Conservation (phyloP, 2,113 vertebrate genomes). For the Ptilonorhynchus violaceus region DNA sequence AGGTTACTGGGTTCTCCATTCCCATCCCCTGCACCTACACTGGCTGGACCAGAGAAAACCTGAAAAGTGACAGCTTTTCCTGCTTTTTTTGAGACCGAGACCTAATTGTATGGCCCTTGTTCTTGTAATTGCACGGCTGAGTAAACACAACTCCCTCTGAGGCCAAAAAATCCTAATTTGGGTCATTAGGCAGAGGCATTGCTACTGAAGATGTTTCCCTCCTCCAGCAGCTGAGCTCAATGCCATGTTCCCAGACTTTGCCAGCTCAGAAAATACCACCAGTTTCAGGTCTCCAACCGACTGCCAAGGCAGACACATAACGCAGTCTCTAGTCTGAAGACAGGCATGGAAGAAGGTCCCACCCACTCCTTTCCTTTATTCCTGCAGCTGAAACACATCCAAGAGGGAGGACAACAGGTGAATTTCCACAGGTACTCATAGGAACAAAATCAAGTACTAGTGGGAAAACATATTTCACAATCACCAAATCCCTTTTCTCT, state of each 20-base stretch:
- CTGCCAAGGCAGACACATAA: neutral
- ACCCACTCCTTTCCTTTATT: neutral
- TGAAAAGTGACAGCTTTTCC: neutral
- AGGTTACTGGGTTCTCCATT: neutral
- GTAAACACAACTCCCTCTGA: neutral
- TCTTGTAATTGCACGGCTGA: neutral
- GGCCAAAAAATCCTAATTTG: neutral
- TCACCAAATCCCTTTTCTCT: neutral
- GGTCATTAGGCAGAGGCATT: neutral
- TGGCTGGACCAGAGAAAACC: neutral
- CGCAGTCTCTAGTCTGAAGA: neutral
- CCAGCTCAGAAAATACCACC: neutral
- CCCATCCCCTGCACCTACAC: neutral
- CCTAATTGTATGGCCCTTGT: neutral
- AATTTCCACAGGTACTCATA: neutral
- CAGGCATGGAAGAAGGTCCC: neutral
- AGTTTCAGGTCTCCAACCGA: neutral
- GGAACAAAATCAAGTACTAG: neutral
- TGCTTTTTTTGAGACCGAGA: neutral
- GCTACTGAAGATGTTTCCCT: neutral
- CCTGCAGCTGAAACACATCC: neutral
- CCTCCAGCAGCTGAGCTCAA: neutral
- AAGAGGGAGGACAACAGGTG: neutral
- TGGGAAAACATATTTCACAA: neutral
- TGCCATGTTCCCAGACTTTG: neutral